These are phyloP conservation scores for Caranx ignobilis DNA, from an alignment of 2,113 vertebrate genomes.

Conservation along the genomic window DNA sequence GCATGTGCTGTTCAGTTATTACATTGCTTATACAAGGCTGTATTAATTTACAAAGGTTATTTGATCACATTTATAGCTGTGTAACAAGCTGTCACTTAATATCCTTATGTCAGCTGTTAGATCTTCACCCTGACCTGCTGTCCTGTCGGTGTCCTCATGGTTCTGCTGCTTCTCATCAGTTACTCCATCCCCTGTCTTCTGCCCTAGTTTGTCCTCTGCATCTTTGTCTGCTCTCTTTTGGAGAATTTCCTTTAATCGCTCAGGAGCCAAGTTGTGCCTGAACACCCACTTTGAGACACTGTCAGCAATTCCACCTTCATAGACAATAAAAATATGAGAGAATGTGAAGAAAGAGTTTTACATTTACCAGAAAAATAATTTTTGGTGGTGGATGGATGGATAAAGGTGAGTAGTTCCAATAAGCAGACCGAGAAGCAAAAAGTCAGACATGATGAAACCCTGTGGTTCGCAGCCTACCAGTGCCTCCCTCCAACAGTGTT, in stretches of 20 bases:
- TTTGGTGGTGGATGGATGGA: no score
- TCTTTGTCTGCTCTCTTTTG: constrained; percentile 68
- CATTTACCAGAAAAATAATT: no score
- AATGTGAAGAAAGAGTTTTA: background rate
- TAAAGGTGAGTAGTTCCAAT: no score
- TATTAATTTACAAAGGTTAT: background rate
- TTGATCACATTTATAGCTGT: background rate
- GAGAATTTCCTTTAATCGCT: constrained; percentile 83
- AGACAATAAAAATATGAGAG: background rate
- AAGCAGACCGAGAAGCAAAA: no score
- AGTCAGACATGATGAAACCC: background rate
- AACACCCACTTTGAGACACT: constrained; percentile 96
- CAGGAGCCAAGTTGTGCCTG: constrained; percentile 89
- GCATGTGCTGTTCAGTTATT: background rate
- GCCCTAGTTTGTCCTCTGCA: constrained; percentile 57
- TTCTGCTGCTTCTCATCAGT: constrained; percentile 21
- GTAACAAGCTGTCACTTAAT: background rate
- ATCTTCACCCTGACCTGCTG: constrained; percentile 52
- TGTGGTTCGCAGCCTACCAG: constrained; percentile 82
- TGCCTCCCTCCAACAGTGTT: constrained; percentile 91
- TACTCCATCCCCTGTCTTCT: constrained; percentile 8
- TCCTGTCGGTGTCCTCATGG: constrained; percentile 52
- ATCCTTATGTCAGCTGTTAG: background rate
- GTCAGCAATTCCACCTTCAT: constrained; percentile 92
- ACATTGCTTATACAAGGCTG: background rate